A percentile compares a stretch with the other conserved stretches of the same genome.
phyloP scores from a whole-genome alignment of 2,888 invertebrate genomes.

The Amiota mariae region DNA sequence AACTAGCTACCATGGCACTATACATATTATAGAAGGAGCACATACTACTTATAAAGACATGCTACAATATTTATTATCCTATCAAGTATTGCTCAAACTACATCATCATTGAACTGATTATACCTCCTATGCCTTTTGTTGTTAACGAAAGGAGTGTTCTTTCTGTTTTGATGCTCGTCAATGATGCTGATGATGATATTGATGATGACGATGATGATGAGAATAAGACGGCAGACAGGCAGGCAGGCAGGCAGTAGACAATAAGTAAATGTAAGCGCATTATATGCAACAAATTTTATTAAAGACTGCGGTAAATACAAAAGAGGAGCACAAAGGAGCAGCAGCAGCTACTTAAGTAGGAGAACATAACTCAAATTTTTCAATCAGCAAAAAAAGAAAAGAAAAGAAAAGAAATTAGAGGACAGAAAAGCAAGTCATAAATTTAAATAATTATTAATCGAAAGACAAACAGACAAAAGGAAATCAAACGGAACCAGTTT shows the following conservation, averaged over 20 bases:
- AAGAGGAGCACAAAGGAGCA: not conserved
- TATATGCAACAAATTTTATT: conserved; percentile 7
- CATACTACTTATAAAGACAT: not conserved
- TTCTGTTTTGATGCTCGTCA: not conserved
- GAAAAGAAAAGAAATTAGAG: not conserved
- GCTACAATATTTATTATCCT: conserved; percentile 53
- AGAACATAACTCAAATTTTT: not conserved
- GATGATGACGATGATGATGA: not conserved
- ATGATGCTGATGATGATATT: not conserved
- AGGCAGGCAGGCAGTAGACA: not conserved
- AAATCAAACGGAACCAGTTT: conserved; percentile 21
- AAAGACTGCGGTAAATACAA: not conserved
- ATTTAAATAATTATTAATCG: conserved; percentile 23
- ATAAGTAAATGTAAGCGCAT: conserved; percentile 18
- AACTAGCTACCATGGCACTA: not conserved
- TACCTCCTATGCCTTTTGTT: conserved; percentile 22
- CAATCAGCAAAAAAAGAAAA: not conserved
- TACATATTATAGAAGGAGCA: not conserved
- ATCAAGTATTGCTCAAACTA: conserved; percentile 35
- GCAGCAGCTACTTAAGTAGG: conserved; percentile 1
- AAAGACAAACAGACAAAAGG: conserved; percentile 10
- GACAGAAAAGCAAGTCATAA: conserved; percentile 15
- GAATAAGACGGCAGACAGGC: not conserved
- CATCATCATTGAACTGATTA: conserved; percentile 56
- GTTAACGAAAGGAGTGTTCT: conserved; percentile 32